Conservation (phyloP, 1,140 invertebrate genomes). For the Muscidifurax raptorellus region DNA sequence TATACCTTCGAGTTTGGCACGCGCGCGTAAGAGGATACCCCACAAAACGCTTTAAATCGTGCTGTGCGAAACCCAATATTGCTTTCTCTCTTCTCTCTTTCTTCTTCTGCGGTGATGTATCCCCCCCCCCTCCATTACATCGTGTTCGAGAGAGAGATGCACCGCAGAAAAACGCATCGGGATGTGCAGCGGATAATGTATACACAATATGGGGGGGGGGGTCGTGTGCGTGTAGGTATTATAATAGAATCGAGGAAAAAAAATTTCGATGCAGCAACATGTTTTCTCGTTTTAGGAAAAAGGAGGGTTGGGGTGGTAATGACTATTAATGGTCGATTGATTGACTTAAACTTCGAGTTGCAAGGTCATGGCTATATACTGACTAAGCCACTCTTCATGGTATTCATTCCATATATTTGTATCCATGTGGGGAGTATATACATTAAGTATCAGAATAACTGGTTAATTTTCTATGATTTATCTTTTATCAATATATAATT, state of each 20-base stretch:
- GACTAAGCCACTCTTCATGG: not conserved
- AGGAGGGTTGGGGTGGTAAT: not conserved
- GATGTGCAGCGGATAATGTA: too few species aligned
- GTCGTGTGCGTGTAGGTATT: not conserved
- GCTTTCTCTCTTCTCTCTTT: slow-evolving; percentile 46
- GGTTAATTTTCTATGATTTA: too few species aligned
- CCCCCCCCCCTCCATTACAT: not conserved
- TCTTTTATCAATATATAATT: too few species aligned
- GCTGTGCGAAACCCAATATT: slow-evolving; percentile 73
- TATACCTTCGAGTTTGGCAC: slow-evolving; percentile 71
- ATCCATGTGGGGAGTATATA: too few species aligned
- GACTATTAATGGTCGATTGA: not conserved
- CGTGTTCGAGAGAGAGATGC: not conserved
- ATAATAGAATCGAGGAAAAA: not conserved
- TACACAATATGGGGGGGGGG: not conserved
- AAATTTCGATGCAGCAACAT: not conserved
- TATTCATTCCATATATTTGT: too few species aligned
- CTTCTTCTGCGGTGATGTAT: not conserved
- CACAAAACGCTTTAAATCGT: slow-evolving; percentile 71
- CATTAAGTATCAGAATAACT: too few species aligned
- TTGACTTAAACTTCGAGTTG: not conserved
- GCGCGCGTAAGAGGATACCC: slow-evolving; percentile 73
- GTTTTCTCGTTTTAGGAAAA: not conserved
- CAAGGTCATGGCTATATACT: not conserved
- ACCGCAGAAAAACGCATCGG: slow-evolving; percentile 26